Evolutionary conservation across 1,140 invertebrate genomes (phyloP).

Genomic region (Lycorma delicatula): DNA sequence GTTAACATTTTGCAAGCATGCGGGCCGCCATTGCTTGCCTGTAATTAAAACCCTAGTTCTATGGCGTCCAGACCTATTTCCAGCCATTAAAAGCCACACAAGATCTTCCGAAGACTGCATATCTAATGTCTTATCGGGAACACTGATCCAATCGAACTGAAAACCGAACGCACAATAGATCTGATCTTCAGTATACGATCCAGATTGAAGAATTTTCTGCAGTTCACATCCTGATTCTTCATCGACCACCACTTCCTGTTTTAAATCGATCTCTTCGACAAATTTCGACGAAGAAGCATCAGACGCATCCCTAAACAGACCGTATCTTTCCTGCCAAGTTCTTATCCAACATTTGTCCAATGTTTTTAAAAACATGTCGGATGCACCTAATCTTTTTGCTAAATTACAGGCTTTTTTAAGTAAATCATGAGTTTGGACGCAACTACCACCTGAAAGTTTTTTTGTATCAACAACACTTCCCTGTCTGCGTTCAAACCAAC

Average conservation of each 20-base stretch:
- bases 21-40: constrained; percentile 42
- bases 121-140: constrained; percentile 36
- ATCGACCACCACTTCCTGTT: constrained; percentile 8
- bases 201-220: not conserved
- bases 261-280: not conserved
- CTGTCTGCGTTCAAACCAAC: constrained; percentile 28
- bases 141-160: constrained; percentile 41
- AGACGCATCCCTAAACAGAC: constrained; percentile 9
- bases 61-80: constrained; percentile 42
- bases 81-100: constrained; percentile 44
- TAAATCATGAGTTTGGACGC: constrained; percentile 13
- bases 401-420: constrained; percentile 23
- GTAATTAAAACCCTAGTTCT: constrained; percentile 42
- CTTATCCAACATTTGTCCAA: constrained; percentile 23
- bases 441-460: not conserved
- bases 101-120: constrained; percentile 27
- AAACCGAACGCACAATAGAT: constrained; percentile 42
- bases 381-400: constrained; percentile 23
- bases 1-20: constrained; percentile 42
- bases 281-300: not conserved
- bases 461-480: not conserved
- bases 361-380: constrained; percentile 3
- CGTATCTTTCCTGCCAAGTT: constrained; percentile 24
- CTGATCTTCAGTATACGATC: constrained; percentile 37
- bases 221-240: constrained; percentile 1